Conservation (phyloP, 2,888 invertebrate genomes). For the Lasioglossum vierecki region DNA sequence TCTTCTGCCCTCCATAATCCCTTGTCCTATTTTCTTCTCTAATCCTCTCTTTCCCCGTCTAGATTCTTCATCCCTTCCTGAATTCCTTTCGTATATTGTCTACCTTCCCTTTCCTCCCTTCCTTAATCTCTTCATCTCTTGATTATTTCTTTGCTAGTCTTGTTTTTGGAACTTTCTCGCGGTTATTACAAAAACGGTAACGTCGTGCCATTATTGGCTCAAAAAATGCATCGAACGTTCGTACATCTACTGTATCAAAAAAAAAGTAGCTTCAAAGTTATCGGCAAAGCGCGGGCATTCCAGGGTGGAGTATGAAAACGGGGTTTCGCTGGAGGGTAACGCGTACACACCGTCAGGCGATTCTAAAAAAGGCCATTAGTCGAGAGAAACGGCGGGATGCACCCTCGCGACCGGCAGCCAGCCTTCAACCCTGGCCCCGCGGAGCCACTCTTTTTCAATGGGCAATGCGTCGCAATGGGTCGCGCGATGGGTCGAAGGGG, state of each 20-base stretch:
- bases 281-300: background rate
- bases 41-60: too few species aligned
- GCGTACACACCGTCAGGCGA: background rate
- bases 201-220: too few species aligned
- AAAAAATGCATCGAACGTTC: background rate
- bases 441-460: constrained; percentile 32
- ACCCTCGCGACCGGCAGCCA: background rate
- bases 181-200: background rate
- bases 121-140: too few species aligned
- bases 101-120: too few species aligned
- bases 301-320: background rate
- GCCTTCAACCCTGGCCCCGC: constrained; percentile 30
- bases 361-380: constrained; percentile 55
- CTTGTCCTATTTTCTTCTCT: too few species aligned
- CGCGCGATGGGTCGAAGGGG: constrained; percentile 7
- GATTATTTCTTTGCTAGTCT: too few species aligned
- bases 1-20: too few species aligned
- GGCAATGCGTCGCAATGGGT: constrained; percentile 45
- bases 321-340: background rate
- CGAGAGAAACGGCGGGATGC: constrained; percentile 19
- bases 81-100: too few species aligned
- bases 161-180: background rate
- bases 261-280: background rate
- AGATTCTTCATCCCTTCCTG: too few species aligned
- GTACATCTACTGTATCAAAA: too few species aligned